Evolutionary conservation across 2,888 invertebrate species (phyloP), one percentile per base, ranked within the genome.

Genomic region (Spicauda simplicius): DNA sequence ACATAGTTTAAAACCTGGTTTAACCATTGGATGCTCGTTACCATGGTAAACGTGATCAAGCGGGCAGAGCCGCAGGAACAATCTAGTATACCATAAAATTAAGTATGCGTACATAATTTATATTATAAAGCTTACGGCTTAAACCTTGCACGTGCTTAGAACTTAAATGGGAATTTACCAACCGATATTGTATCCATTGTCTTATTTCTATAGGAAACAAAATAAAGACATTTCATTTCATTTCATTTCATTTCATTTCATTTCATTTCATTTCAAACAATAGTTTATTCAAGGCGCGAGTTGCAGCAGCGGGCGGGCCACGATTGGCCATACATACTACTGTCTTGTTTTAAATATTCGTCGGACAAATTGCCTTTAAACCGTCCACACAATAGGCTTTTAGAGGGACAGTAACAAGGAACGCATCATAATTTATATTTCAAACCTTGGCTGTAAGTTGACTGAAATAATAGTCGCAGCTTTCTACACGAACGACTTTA

Each of bases 311-410:
- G 78, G 71, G 73, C 69, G 61, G 68, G 74, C 69, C 73, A 74
- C 79, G 74, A 76, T 73, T 53, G 52, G 52, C 57, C 54, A 57
- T 59, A 69, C 66, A 69, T 71, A 66, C 58, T 57, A 63, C 63
- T 71, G 68, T 67, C 72, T 72, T 71, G 77, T 76, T 80, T 87
- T 85, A 82, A 83, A 84, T 88, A 88, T 88, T 86, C 86, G 77
- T 72, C 74, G 77, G 79, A 87, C 84, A 90, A 89, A 90, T 87
- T 85, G 84, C 85, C 86, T 86, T 87, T 75, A 74, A 76, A 75
- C 76, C 80, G 77, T 74, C 74, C 69, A 77, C 73, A 85, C 85
- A 85, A 85, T 82, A 75, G 79, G 77, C 81, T 82, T 78, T 72
- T 73, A 75, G 72, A 73, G 73, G 78, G 78, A 74, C 78, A 75